A percentile compares a stretch with the other conserved stretches of the same genome.
Conservation (phyloP, 2,888 invertebrate genomes). For the Stenurella melanura region DNA sequence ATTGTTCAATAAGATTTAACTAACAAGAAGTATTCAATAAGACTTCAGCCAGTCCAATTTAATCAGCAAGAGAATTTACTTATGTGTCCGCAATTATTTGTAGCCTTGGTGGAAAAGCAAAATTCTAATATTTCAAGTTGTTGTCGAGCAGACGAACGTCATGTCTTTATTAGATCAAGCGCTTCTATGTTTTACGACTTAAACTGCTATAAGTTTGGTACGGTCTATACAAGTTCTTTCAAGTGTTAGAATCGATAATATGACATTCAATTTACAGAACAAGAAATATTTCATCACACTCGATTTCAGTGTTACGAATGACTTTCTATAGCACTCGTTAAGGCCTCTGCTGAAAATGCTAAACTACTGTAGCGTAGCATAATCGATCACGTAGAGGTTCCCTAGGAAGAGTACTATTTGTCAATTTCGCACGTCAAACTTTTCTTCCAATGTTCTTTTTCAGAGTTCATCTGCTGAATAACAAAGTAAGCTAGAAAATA, state of each 20-base stretch:
- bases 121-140: too few relatives aligned
- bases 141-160: too few relatives aligned
- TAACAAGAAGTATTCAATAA: too few relatives aligned
- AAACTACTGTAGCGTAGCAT: constrained; percentile 16
- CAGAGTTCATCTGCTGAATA: constrained; percentile 23
- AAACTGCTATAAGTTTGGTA: too few relatives aligned
- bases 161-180: too few relatives aligned
- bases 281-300: not conserved
- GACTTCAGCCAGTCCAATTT: too few relatives aligned
- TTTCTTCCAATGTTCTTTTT: constrained; percentile 6
- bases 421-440: constrained; percentile 23
- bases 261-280: not conserved
- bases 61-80: too few relatives aligned
- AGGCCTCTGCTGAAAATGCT: constrained; percentile 13
- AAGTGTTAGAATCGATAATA: not conserved
- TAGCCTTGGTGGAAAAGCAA: too few relatives aligned
- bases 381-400: constrained; percentile 28
- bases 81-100: too few relatives aligned
- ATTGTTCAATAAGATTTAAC: too few relatives aligned
- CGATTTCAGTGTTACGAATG: constrained; percentile 2
- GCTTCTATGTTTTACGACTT: too few relatives aligned
- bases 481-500: constrained; percentile 11
- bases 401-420: constrained; percentile 15
- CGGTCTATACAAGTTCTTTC: not conserved
- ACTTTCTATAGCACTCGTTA: not conserved